Base-by-base conservation (phyloP, 1,140 invertebrate species). In the Berghia stephanieae region DNA sequence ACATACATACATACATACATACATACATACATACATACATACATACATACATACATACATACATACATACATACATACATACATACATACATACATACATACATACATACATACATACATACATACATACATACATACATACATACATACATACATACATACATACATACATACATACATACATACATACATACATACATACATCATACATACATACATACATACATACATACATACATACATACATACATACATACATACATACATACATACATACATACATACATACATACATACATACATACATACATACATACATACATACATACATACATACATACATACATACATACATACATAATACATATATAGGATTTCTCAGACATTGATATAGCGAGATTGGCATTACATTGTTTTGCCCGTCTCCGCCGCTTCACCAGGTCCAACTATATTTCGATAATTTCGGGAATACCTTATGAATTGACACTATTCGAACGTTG, bases 21-120 rank as follows among this genome's bases (percentile, higher is more conserved):
- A 63, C 8, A 63, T 63, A 63, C 8, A 63, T 63, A 63, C 8
- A 63, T 63, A 63, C 8, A 63, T 63, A 63, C 8, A 63, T 63
- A 63, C 8, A 63, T 63, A 63, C 8, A 63, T 63, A 63, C 55
- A 8, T 21, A 63, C 24, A 63, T 18, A 63, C 31, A 63, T 18
- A 63, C 24, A 63, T 13, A 63, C 24, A 63, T 63, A 27, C 24
- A 63, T 63, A 63, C 8, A n/a, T n/a, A n/a, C n/a, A n/a, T n/a
- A n/a, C n/a, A n/a, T n/a, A n/a, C n/a, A n/a, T n/a, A 63, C 8
- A 63, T 63, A 63, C 8, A 63, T 63, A 63, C 8, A 63, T 63
- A 63, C 8, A 63, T 63, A 63, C 8, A 63, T 63, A 63, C 8
- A 63, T 63, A 63, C 8, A 63, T 63, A 63, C 55, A 8, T 21